A percentile compares a stretch with the other conserved stretches of the same genome.
phyloP scores from a whole-genome alignment of 1,140 invertebrate species.

The Hyphantria cunea region DNA sequence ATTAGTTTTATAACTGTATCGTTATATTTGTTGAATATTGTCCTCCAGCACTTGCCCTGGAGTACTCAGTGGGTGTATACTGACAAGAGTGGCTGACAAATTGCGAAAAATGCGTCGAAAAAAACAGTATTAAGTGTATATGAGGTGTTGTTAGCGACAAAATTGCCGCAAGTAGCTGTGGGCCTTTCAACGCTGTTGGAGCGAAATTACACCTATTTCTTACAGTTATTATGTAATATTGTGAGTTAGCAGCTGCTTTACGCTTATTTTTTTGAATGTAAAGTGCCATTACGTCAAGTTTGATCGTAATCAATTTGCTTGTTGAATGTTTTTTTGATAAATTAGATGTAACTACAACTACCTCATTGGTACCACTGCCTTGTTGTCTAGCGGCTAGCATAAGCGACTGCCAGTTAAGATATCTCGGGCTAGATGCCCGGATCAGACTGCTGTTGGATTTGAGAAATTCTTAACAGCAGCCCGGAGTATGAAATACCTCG shows the following conservation, averaged over 20 bases:
- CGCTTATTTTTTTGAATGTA: not conserved
- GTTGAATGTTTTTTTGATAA: too few relatives aligned
- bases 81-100: slow-evolving; percentile 25
- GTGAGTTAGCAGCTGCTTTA: slow-evolving; percentile 5
- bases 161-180: slow-evolving; percentile 1
- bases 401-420: too few relatives aligned
- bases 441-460: too few relatives aligned
- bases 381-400: too few relatives aligned
- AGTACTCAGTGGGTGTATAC: slow-evolving; percentile 10
- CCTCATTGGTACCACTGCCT: too few relatives aligned
- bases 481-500: too few relatives aligned
- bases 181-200: not conserved
- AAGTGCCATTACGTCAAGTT: not conserved
- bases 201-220: slow-evolving; percentile 2
- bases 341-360: too few relatives aligned
- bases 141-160: slow-evolving; percentile 3
- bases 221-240: slow-evolving; percentile 12
- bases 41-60: slow-evolving; percentile 1
- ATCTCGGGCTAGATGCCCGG: too few relatives aligned
- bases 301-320: slow-evolving; percentile 10
- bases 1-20: not conserved
- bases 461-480: too few relatives aligned
- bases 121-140: slow-evolving; percentile 15
- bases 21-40: not conserved
- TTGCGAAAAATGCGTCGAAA: slow-evolving; percentile 13